Evolutionary conservation across 2,113 vertebrate genomes (phyloP), one percentile per base, ranked within the genome.

Genomic region (Tenebrosternarchus preto): DNA sequence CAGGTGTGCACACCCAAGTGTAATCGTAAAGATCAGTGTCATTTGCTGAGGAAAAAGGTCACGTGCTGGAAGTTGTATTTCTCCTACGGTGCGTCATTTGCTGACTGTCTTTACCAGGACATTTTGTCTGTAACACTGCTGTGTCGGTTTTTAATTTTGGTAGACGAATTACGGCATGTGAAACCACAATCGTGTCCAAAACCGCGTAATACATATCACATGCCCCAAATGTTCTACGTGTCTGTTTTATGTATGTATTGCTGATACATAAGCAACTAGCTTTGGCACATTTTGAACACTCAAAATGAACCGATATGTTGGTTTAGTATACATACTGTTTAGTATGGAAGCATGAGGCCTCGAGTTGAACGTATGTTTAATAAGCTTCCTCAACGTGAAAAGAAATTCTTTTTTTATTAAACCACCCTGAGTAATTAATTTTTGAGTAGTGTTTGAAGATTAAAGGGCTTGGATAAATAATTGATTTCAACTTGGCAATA

Each of bases 381-480:
- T 31, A 8, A 17, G 19, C 27, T 31, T 16, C 5, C 63, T 33
- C 63, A 33, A 31, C 19, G 20, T 67, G 5, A 20, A 67, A 6
- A 67, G 29, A 67, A 36, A 33, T n/a, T 20, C 16, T 31, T 19
- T 66, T 66, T 66, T 46, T 16, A 43, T 20, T 24, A 20, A 73
- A 55, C 20, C 20, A 29, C 70, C 25, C 73, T 60, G 39, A 43
- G 59, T 76, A 39, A 76, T 76, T 5, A 46, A 17, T 25, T 24
- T 60, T 66, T 76, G 17, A 76, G 43, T 22, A 63, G 6, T 67
- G 20, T 19, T 39, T 55, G 57, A 39, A 69, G 31, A 82, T 68
- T 67, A 55, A 64, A 29, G 69, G 24, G 50, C 57, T 24, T n/a
- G 60, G 33, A 76, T 68, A 60, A 76, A 82, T 76, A 33, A 74